Evolutionary conservation across 2,113 vertebrate species (phyloP), one percentile per base, ranked within the genome.

Genomic region (Uria lomvia): DNA sequence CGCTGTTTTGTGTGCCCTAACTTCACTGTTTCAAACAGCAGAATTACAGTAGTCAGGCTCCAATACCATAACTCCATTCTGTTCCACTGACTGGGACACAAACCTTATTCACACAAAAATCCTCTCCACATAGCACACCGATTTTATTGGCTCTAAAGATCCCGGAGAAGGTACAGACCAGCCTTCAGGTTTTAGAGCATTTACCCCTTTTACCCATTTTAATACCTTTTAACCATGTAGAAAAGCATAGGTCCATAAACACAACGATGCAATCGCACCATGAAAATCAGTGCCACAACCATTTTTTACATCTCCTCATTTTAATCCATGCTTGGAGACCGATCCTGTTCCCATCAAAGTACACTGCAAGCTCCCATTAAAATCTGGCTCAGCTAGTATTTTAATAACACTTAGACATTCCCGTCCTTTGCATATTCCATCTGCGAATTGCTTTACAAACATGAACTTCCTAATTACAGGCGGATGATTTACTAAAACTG

Each of bases 361-460:
- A 71, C 16, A 22, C 79, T 45, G 83, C 80, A 85, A 92, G 74
- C 88, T 93, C 42, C 91, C 85, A 96, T 97, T 93, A 95, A 96
- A 96, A 96, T 90, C 92, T 97, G 87, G 97, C 96, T 92, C 90
- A 40, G 94, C 88, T 85, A 90, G 85, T 92, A 94, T 94, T 97
- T 96, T 95, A 96, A 97, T 96, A 96, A 84, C 92, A 82, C 92
- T 92, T 26, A 88, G 95, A 55, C 84, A 15, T 97, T 92, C 95
- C 85, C 45, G 56, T 94, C 94, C 66, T 86, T 95, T 82, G 95
- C 93, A 90, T 96, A 95, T 94, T 95, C 87, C 94, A 92, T 80
- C 96, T 55, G 85, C 63, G 36, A 88, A 86, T 90, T 5, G 88
- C 93, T 97, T 96, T 70, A 77, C 87, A 91, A 95, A 96, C 92